These are phyloP conservation scores for Sterna hirundo DNA, from an alignment of 2,113 vertebrate genomes.

Conservation along the genomic window DNA sequence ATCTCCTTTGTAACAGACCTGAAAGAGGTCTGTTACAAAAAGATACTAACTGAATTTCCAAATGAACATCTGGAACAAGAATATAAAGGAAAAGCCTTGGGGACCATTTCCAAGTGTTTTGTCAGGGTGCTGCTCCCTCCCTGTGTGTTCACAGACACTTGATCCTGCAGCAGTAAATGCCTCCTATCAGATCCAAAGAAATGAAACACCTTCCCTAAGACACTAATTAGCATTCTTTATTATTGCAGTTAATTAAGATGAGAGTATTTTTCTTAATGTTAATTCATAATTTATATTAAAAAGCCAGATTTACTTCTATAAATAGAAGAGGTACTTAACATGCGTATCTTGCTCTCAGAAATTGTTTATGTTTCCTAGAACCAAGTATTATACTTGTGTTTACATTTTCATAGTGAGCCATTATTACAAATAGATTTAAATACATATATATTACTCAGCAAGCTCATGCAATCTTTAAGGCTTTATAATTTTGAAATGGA, in stretches of 20 bases:
- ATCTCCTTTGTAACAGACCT: not conserved
- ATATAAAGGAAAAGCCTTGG: not conserved
- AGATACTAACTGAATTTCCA: not conserved
- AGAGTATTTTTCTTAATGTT: conserved; percentile 9
- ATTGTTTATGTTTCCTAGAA: not conserved
- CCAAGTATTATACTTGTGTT: not conserved
- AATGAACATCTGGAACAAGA: not conserved
- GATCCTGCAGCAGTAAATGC: conserved; percentile 56
- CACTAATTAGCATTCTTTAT: conserved; percentile 69
- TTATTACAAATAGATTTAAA: not conserved
- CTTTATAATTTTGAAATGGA: not conserved
- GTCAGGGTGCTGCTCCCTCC: conserved; percentile 20
- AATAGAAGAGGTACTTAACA: not conserved
- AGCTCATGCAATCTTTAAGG: not conserved
- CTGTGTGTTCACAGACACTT: conserved; percentile 40
- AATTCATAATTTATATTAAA: conserved; percentile 37
- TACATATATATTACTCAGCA: not conserved
- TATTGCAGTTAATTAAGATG: conserved; percentile 56
- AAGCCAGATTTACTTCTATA: not conserved
- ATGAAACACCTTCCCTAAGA: conserved; percentile 55
- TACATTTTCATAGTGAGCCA: not conserved
- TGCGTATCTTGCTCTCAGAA: not conserved
- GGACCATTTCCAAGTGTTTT: conserved; percentile 60
- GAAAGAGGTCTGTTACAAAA: not conserved
- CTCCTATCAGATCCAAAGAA: conserved; percentile 58